Evolutionary conservation across 2,797 vertebrate genomes (phyloP).

Genomic region (Gallinago solitaria): DNA sequence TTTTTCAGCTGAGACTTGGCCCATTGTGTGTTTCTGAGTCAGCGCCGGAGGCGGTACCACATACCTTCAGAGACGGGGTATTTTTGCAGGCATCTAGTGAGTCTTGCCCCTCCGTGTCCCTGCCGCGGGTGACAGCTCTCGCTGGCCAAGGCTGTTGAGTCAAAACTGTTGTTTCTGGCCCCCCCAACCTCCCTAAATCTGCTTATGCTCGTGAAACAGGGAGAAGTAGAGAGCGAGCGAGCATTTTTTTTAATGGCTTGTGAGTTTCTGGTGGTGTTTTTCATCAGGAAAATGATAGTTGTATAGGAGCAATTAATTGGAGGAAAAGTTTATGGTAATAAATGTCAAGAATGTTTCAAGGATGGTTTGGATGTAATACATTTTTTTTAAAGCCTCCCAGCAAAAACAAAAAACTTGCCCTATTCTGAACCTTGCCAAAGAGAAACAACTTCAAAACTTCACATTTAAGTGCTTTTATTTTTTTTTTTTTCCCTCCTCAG

Average conservation of each 20-base stretch:
- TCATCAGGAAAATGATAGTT: background rate
- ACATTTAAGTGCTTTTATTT: background rate
- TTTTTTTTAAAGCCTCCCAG: background rate
- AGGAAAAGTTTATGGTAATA: slow-evolving; percentile 48
- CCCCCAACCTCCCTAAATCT: background rate
- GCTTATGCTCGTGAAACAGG: background rate
- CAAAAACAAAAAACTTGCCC: slow-evolving; percentile 32
- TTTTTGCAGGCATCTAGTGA: background rate
- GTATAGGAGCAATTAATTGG: slow-evolving; percentile 27
- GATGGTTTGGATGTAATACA: background rate
- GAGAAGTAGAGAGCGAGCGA: background rate
- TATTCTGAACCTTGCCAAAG: slow-evolving; percentile 23
- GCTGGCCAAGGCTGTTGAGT: background rate
- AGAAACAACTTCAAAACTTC: slow-evolving; percentile 13
- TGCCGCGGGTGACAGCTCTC: background rate
- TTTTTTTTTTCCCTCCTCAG: background rate
- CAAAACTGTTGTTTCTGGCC: background rate
- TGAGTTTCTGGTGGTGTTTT: slow-evolving; percentile 8
- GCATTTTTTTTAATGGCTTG: background rate
- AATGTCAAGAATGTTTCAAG: slow-evolving; percentile 46
- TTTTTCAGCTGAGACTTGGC: background rate
- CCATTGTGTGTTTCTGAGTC: background rate
- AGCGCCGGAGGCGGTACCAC: fast-evolving
- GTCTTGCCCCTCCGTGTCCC: background rate
- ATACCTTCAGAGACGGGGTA: background rate